phyloP scores from a whole-genome alignment of 2,888 invertebrate species.

The Pyrrhosoma nymphula region DNA sequence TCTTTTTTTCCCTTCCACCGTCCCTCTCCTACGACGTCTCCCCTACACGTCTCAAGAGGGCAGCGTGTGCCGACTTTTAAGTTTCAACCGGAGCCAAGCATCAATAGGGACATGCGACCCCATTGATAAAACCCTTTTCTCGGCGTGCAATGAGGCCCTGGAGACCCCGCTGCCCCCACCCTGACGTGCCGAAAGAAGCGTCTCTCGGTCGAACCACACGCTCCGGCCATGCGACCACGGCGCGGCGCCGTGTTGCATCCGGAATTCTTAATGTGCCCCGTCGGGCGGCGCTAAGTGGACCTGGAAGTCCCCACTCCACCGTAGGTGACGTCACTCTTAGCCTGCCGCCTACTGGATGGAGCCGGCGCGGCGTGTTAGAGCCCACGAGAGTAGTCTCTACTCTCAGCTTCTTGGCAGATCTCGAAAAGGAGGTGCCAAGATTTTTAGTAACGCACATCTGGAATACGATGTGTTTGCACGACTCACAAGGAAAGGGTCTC shows the following conservation, averaged over 20 bases:
- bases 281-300: neutral
- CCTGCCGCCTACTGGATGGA: neutral
- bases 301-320: neutral
- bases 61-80: slow-evolving; percentile 52
- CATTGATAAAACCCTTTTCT: slow-evolving; percentile 31
- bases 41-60: neutral
- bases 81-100: neutral
- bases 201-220: neutral
- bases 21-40: neutral
- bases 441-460: neutral
- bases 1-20: neutral
- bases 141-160: neutral
- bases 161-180: neutral
- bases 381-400: neutral
- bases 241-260: neutral
- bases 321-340: slow-evolving; percentile 11
- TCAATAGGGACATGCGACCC: slow-evolving; percentile 39
- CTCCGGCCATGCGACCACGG: slow-evolving; percentile 56
- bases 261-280: neutral
- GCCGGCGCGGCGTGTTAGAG: neutral
- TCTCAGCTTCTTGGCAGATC: neutral
- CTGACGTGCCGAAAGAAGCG: neutral
- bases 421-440: too few relatives aligned
- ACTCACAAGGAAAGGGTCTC: too few relatives aligned
- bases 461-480: too few relatives aligned